Evolutionary conservation across 2,113 vertebrate genomes (phyloP), one percentile per base, ranked within the genome.

Genomic region (Notechis scutatus): DNA sequence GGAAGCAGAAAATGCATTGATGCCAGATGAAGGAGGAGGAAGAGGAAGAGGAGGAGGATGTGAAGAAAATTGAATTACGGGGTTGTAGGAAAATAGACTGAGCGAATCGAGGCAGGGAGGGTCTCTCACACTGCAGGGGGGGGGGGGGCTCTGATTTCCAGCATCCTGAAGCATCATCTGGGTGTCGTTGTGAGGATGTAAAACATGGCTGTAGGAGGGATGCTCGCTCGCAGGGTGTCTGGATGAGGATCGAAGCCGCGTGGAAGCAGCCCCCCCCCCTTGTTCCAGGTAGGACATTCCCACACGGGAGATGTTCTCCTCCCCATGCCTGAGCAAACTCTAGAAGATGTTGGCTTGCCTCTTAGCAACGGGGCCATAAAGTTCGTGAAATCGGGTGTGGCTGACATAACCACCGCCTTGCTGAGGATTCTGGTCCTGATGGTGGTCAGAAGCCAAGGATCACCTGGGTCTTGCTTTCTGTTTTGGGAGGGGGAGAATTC

Each of bases 1-100:
- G 0, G 34, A 50, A 74, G 93, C 95, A 90, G 24, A 8, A 89
- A 93, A 91, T 5, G 12, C 11, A 18, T 57, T 91, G 93, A 92
- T 89, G n/a, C 15, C 45, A 88, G 91, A 91, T 9, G 50, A 52
- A 52, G 24, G 23, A 4, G 10, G 85, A 23, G 10, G 42, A 23
- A 9, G 74, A 39, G 10, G 20, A 3, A 3, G 9, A 21, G 59
- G 9, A 18, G 29, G 50, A 61, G 52, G 20, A 39, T 4, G 85
- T 15, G 47, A 61, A 64, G 45, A 24, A 52, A 47, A 61, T 87
- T 47, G 55, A 29, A 59, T 91, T 74, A 52, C 26, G 45, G 24
- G 24, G 18, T 12, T 90, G 59, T 61, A 5, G 39, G 45, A 18
- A 85, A 91, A 45, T 20, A 39, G 52, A 85, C 39, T 8, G 24